These are phyloP conservation scores for Pseudanteris insignis DNA, from an alignment of 2,888 invertebrate genomes.

Conservation along the genomic window DNA sequence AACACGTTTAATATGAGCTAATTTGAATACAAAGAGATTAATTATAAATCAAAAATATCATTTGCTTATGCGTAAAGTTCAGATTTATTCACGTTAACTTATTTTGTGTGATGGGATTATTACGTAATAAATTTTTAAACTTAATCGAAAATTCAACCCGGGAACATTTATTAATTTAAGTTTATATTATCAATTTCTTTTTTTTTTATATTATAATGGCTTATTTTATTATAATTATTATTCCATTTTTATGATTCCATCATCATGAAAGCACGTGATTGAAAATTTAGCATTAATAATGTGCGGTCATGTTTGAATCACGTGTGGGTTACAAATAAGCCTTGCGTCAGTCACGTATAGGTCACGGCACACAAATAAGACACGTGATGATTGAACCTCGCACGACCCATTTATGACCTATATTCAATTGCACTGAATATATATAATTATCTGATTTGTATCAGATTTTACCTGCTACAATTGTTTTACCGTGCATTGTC, in stretches of 20 bases:
- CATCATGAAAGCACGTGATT: no score
- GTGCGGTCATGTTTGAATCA: slow-evolving; percentile 5
- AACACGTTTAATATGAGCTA: background rate
- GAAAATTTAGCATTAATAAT: no score
- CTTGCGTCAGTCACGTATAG: slow-evolving; percentile 28
- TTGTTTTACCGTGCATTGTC: no score
- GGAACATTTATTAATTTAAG: background rate
- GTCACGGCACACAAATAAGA: slow-evolving; percentile 12
- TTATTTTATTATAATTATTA: no score
- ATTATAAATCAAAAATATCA: no score
- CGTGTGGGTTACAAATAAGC: slow-evolving; percentile 21
- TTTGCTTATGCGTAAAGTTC: no score
- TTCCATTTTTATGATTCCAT: background rate
- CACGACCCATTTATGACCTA: slow-evolving; percentile 21
- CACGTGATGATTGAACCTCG: slow-evolving; percentile 16
- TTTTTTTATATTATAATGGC: no score
- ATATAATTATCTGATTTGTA: slow-evolving; percentile 6
- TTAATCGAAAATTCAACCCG: background rate
- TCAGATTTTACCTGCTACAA: no score
- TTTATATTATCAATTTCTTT: background rate
- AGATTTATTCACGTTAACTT: background rate
- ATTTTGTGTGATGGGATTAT: slow-evolving; percentile 1
- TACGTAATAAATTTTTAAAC: background rate
- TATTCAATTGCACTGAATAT: slow-evolving; percentile 17
- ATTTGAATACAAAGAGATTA: slow-evolving; percentile 17